These are phyloP conservation scores for Ectemnius continuus DNA, from an alignment of 2,888 invertebrate genomes.

Conservation along the genomic window DNA sequence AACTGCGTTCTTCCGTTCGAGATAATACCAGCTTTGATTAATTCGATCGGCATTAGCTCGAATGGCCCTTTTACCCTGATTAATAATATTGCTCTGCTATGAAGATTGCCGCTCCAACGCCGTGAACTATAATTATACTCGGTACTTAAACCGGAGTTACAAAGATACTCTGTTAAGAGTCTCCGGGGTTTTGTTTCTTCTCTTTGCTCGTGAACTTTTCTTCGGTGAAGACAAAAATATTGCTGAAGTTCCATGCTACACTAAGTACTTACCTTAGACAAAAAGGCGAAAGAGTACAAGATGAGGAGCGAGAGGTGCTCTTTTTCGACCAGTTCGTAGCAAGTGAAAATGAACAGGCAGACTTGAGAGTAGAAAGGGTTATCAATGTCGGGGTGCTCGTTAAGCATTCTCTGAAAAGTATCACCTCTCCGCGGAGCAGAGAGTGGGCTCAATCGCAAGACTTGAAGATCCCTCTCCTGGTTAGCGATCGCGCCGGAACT, in stretches of 20 bases:
- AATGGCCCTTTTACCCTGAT: neutral
- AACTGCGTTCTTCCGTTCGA: neutral
- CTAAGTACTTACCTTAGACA: too few species aligned
- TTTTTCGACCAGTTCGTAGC: too few species aligned
- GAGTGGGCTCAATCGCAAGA: conserved; percentile 50
- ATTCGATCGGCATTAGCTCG: neutral
- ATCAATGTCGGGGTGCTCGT: conserved; percentile 50
- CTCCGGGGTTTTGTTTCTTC: too few species aligned
- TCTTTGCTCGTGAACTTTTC: too few species aligned
- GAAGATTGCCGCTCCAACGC: neutral
- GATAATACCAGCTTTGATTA: neutral
- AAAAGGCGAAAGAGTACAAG: too few species aligned
- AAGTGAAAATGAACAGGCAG: conserved; percentile 5
- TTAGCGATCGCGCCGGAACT: conserved; percentile 44
- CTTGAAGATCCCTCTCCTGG: conserved; percentile 64
- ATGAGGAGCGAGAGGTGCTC: too few species aligned
- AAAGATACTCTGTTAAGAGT: too few species aligned
- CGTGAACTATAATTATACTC: neutral
- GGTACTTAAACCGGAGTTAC: neutral
- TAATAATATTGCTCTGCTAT: neutral
- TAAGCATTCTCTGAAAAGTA: conserved; percentile 34
- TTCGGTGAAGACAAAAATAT: too few species aligned
- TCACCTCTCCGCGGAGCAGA: conserved; percentile 45
- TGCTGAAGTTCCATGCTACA: too few species aligned
- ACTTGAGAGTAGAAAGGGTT: conserved; percentile 21